Evolutionary conservation across 2,888 invertebrate species (phyloP).

Genomic region (Catocala nupta): DNA sequence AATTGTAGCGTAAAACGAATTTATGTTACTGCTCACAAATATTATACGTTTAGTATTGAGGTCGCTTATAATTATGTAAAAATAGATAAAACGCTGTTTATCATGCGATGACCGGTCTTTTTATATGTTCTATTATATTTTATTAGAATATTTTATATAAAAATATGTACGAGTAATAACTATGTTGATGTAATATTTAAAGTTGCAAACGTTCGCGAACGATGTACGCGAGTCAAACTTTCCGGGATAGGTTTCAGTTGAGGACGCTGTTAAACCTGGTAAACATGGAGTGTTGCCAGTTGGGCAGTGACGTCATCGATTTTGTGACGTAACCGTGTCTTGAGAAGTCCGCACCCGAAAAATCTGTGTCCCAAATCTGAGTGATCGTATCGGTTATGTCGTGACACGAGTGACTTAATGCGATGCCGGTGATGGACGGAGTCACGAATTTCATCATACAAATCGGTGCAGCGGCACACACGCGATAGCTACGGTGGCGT

Average conservation of each 20-base stretch:
- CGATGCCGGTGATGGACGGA: constrained; percentile 45
- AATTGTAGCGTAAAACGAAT: constrained; percentile 48
- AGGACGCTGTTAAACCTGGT: constrained; percentile 26
- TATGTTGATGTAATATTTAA: too few relatives aligned
- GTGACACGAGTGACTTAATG: constrained; percentile 45
- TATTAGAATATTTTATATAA: constrained; percentile 18
- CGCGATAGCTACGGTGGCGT: constrained; percentile 45
- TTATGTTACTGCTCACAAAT: constrained; percentile 46
- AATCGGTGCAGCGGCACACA: constrained; percentile 30
- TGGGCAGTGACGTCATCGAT: constrained; percentile 34
- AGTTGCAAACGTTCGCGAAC: too few relatives aligned
- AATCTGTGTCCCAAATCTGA: constrained; percentile 45
- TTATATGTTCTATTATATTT: constrained; percentile 24
- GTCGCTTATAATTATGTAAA: constrained; percentile 45
- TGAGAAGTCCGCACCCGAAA: constrained; percentile 29
- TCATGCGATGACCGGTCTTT: constrained; percentile 29
- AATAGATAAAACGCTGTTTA: constrained; percentile 46
- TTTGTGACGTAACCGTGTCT: constrained; percentile 40
- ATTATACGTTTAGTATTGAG: constrained; percentile 49
- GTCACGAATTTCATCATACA: constrained; percentile 44
- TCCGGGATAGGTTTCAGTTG: constrained; percentile 20
- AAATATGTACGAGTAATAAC: not conserved
- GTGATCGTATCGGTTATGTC: constrained; percentile 42
- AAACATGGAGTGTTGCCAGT: constrained; percentile 47
- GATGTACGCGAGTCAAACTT: not conserved